Evolutionary conservation across 2,888 invertebrate genomes (phyloP).

Genomic region (Copidosoma aretas): DNA sequence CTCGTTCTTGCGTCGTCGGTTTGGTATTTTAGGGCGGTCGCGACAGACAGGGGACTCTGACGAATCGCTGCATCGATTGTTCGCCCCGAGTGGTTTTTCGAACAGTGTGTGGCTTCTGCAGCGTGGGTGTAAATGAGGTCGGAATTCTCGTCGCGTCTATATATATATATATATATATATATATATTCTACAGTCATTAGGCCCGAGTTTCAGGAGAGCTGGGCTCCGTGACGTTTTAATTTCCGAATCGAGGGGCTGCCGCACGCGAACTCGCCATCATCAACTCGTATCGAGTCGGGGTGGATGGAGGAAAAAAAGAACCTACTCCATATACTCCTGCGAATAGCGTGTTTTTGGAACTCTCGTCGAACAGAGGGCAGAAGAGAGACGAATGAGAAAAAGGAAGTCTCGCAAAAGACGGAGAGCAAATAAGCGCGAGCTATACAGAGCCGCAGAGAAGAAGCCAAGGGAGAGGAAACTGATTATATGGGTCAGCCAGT

Average conservation of each 20-base stretch:
- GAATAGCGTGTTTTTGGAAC: background rate
- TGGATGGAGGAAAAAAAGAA: background rate
- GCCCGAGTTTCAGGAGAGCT: too few species aligned
- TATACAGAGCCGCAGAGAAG: background rate
- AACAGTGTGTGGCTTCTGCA: too few species aligned
- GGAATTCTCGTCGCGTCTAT: too few species aligned
- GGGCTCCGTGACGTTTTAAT: background rate
- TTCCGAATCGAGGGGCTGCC: background rate
- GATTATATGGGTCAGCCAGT: slow-evolving; percentile 35
- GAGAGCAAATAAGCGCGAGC: background rate
- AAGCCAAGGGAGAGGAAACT: slow-evolving; percentile 14
- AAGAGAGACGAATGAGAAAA: background rate
- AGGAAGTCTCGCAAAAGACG: background rate
- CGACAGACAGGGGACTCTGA: too few species aligned
- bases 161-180: too few species aligned
- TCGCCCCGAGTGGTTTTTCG: too few species aligned
- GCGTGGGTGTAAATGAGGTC: too few species aligned
- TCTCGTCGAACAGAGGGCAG: background rate
- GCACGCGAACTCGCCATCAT: background rate
- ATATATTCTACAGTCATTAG: too few species aligned
- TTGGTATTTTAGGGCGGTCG: too few species aligned
- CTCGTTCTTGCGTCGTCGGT: too few species aligned
- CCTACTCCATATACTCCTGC: background rate
- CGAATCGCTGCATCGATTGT: too few species aligned
- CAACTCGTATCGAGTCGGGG: background rate